Evolutionary conservation across 2,797 vertebrate species (phyloP).

Genomic region (Atherinosoma microstoma): DNA sequence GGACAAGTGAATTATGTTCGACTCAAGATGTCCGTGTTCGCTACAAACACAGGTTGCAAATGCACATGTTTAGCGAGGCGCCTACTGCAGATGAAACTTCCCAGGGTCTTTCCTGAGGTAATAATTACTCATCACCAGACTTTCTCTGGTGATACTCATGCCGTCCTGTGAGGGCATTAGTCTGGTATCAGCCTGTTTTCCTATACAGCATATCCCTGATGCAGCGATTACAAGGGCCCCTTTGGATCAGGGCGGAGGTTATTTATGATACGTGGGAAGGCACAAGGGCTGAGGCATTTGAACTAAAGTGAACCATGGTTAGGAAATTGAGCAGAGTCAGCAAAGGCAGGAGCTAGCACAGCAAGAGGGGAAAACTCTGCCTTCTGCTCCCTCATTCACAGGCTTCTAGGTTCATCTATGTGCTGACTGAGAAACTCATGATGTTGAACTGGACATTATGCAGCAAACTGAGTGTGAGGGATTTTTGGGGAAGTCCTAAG

Average conservation of each 20-base stretch:
- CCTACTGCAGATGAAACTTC: conserved; percentile 47
- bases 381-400: conserved; percentile 58
- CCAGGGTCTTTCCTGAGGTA: conserved; percentile 58
- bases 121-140: conserved; percentile 69
- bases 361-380: conserved; percentile 63
- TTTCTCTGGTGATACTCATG: conserved; percentile 52
- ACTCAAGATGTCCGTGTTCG: conserved; percentile 11
- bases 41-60: conserved; percentile 24
- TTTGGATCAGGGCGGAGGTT: conserved; percentile 63
- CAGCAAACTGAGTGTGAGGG: conserved; percentile 20
- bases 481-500: neutral
- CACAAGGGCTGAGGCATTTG: conserved; percentile 66
- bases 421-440: conserved; percentile 33
- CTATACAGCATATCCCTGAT: conserved; percentile 64
- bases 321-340: conserved; percentile 70
- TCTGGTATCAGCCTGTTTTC: conserved; percentile 58
- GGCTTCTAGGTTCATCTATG: conserved; percentile 48
- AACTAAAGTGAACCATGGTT: conserved; percentile 74
- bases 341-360: conserved; percentile 69
- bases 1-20: neutral
- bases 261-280: conserved; percentile 78
- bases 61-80: conserved; percentile 24
- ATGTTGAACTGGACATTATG: conserved; percentile 29
- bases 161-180: conserved; percentile 65
- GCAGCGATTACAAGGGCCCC: conserved; percentile 69